Evolutionary conservation across 2,797 vertebrate species (phyloP), one percentile per base, ranked within the genome.

Genomic region (Coendou prehensilis): DNA sequence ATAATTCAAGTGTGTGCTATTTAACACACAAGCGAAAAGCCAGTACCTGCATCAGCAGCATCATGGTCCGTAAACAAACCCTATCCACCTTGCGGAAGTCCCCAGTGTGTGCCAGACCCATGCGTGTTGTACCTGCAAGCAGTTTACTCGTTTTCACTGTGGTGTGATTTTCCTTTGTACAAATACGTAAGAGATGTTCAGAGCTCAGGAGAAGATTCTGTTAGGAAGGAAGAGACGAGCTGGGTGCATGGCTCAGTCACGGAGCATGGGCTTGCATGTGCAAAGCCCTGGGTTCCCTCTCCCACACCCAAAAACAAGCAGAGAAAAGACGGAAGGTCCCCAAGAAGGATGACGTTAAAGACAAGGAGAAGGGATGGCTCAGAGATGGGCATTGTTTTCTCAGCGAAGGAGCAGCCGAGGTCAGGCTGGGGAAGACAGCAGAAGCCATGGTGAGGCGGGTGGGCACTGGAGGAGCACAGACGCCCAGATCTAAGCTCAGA

Each of bases 61-160:
- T 45, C 8, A 20, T 9, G 22, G 52, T 28, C 61, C 92, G 78
- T 37, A 59, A 83, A 67, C 2, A 80, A 73, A 80, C 9, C 28
- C 6, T 28, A 37, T 2, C 33, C 9, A 15, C 6, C 52, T n/a
- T 18, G 30, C 6, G 5, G 11, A 50, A 63, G 56, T 17, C 7
- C 69, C 22, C 45, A 0, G 26, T 1, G 1, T 18, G 41, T 87
- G 54, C 56, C 30, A 69, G 50, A 71, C 13, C 26, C 28, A 14
- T 0, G 0, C 4, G 5, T 0, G 0, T 11, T 50, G 17, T 23
- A 11, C 54, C 47, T 61, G 41, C 26, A 5, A n/a, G 41, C 20
- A 30, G 37, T 37, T 56, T 69, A 22, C 59, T 45, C 18, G 37
- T 45, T 69, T 50, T 67, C 50, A 61, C 14, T 47, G 61, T 9